These are phyloP conservation scores for Ictidomys tridecemlineatus DNA, from an alignment of 2,113 vertebrate genomes.

Conservation along the genomic window DNA sequence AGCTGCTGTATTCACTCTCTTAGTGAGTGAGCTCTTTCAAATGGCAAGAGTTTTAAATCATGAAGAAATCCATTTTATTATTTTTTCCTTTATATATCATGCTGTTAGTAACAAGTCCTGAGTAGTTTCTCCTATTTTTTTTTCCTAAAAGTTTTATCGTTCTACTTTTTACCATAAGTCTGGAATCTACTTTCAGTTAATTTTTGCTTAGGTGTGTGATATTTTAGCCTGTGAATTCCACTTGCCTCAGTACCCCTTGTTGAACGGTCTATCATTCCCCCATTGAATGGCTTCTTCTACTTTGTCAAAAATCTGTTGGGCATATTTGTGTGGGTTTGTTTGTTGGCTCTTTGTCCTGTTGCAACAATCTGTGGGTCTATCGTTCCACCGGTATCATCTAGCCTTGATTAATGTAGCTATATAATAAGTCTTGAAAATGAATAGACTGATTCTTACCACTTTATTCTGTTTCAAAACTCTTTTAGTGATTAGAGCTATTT, in stretches of 20 bases:
- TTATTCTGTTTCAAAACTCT: background rate
- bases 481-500: background rate
- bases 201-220: background rate
- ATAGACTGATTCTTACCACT: background rate
- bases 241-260: background rate
- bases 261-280: background rate
- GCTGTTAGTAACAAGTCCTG: background rate
- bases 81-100: constrained; percentile 9
- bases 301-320: background rate
- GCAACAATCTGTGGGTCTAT: background rate
- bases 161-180: background rate
- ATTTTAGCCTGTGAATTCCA: background rate
- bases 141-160: background rate
- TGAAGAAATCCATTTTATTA: background rate
- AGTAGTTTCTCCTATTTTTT: background rate
- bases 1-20: background rate
- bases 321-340: background rate
- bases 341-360: background rate
- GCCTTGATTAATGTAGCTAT: background rate
- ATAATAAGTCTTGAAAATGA: background rate
- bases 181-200: background rate
- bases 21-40: background rate
- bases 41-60: background rate
- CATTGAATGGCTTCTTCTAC: background rate
- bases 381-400: background rate